Evolutionary conservation across 2,888 invertebrate genomes (phyloP).

Genomic region (Alviniconcha strummeri): DNA sequence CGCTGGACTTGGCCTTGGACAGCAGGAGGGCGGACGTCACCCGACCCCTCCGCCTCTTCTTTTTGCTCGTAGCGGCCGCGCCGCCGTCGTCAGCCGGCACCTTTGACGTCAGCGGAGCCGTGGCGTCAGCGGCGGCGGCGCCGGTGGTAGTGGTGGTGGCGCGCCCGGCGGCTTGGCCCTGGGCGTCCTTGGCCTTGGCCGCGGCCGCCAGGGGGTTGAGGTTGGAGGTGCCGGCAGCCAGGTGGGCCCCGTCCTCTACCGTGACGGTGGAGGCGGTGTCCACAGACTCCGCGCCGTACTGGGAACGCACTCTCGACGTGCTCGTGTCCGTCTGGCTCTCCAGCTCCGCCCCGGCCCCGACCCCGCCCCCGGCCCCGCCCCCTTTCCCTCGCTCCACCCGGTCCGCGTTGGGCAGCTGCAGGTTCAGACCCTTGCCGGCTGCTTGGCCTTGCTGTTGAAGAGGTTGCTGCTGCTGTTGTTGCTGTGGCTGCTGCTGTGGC

Average conservation of each 20-base stretch:
- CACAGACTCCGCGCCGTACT: slow-evolving; percentile 29
- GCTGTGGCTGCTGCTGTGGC: not conserved
- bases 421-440: not conserved
- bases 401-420: slow-evolving; percentile 1
- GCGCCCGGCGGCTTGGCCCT: not conserved
- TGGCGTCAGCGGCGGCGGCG: not conserved
- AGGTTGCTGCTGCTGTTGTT: not conserved
- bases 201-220: not conserved
- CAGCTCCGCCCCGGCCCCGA: not conserved
- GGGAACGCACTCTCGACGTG: not conserved
- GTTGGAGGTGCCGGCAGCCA: not conserved
- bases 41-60: slow-evolving; percentile 25
- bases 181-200: not conserved
- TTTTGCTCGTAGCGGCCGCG: slow-evolving; percentile 8
- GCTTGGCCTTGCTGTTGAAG: not conserved
- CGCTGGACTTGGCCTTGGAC: slow-evolving; percentile 60
- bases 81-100: not conserved
- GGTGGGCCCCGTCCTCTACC: not conserved
- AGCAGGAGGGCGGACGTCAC: slow-evolving; percentile 53
- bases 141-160: not conserved
- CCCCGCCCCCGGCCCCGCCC: not conserved
- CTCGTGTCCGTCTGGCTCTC: slow-evolving; percentile 16
- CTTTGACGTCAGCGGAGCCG: not conserved
- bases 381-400: not conserved
- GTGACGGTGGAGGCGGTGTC: slow-evolving; percentile 25